These are phyloP conservation scores for Leucoraja ocellata DNA, from an alignment of 2,797 vertebrate species.

Conservation along the genomic window DNA sequence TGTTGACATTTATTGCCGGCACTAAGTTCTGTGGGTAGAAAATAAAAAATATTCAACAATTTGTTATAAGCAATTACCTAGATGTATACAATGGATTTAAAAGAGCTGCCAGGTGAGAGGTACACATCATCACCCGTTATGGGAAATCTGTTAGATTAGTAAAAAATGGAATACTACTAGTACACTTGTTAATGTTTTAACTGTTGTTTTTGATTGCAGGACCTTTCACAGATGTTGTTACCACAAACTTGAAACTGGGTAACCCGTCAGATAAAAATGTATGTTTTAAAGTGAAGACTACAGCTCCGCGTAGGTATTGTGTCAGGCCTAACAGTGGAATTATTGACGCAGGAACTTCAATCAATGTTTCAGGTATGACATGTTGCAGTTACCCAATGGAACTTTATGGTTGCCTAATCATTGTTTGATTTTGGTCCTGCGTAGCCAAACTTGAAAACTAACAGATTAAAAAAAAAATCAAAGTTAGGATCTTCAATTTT, in stretches of 20 bases:
- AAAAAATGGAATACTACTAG: not conserved
- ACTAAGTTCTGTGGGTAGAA: too few species aligned
- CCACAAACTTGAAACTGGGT: slow-evolving; percentile 82
- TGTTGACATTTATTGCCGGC: too few species aligned
- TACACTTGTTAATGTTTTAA: slow-evolving; percentile 48
- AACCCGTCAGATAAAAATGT: slow-evolving; percentile 89
- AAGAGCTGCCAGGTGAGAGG: not conserved
- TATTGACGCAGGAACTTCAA: slow-evolving; percentile 77
- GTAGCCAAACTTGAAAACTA: not conserved
- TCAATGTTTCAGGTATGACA: slow-evolving; percentile 83
- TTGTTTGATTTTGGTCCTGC: not conserved
- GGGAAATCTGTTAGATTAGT: not conserved
- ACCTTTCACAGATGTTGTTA: slow-evolving; percentile 90
- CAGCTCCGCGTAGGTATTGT: slow-evolving; percentile 87
- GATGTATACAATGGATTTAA: not conserved
- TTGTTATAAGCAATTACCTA: not conserved
- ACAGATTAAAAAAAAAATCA: too few species aligned
- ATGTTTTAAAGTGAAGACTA: slow-evolving; percentile 96
- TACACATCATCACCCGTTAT: not conserved
- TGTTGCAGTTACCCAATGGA: too few species aligned
- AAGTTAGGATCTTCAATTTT: not conserved
- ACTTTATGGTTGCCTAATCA: not conserved
- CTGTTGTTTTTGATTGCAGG: slow-evolving; percentile 58
- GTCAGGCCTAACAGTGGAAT: slow-evolving; percentile 90
- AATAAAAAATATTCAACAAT: too few species aligned